Evolutionary conservation across 2,113 vertebrate species (phyloP), one percentile per base, ranked within the genome.

Genomic region (Capra hircus): DNA sequence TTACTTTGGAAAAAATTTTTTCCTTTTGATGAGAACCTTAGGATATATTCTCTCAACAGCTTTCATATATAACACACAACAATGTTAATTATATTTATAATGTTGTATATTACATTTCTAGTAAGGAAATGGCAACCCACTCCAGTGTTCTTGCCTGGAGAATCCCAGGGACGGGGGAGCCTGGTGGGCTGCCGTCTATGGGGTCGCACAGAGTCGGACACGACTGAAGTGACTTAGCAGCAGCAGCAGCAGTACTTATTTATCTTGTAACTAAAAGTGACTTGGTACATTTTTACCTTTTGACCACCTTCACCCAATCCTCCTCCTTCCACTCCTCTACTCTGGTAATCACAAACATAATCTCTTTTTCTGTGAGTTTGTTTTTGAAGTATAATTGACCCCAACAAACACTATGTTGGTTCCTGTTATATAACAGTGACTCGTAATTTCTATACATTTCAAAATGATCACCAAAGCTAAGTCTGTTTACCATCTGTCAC

Each of bases 121-220:
- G 21, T 62, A 60, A 30, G 59, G 59, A 28, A 60, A 60, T 60
- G 59, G 59, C 59, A 60, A 60, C 59, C 27, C 59, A 60, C 59
- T 28, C 27, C 2, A 28, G 27, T 12, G 57, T 13, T 60, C 59
- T 60, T 60, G 59, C 59, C 59, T 60, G 59, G 59, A 60, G 59
- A 60, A 60, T 60, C 5, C 59, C 10, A 60, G 27, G 59, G 11
- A 28, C 0, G 5, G 11, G 25, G 59, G 59, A 60, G 57, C 59
- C 27, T 27, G 10, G 59, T 60, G 59, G 59, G 59, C 25, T 60
- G 59, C 59, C 4, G 0, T 60, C 59, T 60, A 13, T 60, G 11
- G 27, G 27, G 27, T 28, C 5, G 0, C 59, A 28, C 59, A 60
- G 59, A 60, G 59, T 60, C 0, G 1, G 59, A 60, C 25, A 28